Conservation (phyloP, 2,888 invertebrate species). For the Monoplex corrugatus region DNA sequence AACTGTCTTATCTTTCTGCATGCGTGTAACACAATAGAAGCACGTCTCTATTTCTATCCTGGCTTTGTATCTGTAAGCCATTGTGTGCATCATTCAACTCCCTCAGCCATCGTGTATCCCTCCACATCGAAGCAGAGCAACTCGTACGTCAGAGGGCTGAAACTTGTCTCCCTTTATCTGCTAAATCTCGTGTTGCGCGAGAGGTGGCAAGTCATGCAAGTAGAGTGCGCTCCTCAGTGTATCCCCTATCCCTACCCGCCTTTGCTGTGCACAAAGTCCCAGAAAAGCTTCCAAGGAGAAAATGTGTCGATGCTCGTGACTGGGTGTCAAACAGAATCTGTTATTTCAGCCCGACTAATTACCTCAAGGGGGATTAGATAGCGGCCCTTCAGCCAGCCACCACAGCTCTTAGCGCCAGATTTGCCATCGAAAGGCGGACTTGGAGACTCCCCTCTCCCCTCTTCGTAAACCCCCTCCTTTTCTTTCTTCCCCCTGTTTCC, state of each 20-base stretch:
- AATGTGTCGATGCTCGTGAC: constrained; percentile 40
- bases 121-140: neutral
- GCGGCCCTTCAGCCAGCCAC: neutral
- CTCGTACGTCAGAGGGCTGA: neutral
- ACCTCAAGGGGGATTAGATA: constrained; percentile 38
- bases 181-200: neutral
- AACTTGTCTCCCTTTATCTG: constrained; percentile 9
- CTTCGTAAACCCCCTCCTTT: no score
- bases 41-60: no score
- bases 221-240: neutral
- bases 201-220: neutral
- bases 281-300: constrained; percentile 4
- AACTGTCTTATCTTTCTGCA: no score
- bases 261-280: constrained; percentile 1
- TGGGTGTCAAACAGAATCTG: constrained; percentile 47
- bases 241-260: neutral
- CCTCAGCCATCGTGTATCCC: neutral
- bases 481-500: no score
- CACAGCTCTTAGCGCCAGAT: neutral
- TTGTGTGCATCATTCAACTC: no score
- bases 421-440: neutral
- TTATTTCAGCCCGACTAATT: constrained; percentile 46
- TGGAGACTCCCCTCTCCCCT: neutral
- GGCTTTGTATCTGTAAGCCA: no score
- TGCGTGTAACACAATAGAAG: no score